A percentile compares a stretch with the other conserved stretches of the same genome.
These are phyloP conservation scores for Idaea dimidiata DNA, from an alignment of 2,888 invertebrate genomes.

Conservation along the genomic window DNA sequence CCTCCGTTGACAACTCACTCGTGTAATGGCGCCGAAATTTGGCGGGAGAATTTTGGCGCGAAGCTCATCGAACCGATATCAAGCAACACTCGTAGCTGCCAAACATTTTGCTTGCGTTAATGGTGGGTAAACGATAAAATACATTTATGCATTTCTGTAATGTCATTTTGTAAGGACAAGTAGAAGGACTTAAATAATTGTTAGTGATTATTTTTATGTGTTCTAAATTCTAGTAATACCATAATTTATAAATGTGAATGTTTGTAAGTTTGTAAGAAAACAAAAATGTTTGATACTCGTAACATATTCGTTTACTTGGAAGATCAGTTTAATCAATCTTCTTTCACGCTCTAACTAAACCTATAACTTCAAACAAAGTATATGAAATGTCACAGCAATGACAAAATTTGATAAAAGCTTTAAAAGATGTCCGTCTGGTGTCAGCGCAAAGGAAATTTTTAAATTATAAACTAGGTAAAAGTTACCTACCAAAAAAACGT, in stretches of 20 bases:
- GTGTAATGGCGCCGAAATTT: slow-evolving; percentile 73
- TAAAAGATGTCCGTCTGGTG: background rate
- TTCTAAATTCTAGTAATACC: no score
- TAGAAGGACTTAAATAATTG: slow-evolving; percentile 14
- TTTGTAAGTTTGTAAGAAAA: no score
- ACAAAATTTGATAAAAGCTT: no score
- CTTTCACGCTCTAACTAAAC: no score
- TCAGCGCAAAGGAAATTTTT: slow-evolving; percentile 7
- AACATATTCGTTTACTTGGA: no score
- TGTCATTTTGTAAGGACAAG: slow-evolving; percentile 39
- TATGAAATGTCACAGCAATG: slow-evolving; percentile 7
- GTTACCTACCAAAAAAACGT: slow-evolving; percentile 24
- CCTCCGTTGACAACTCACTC: slow-evolving; percentile 71
- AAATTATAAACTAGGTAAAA: background rate
- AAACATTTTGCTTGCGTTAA: slow-evolving; percentile 62
- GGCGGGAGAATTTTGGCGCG: slow-evolving; percentile 52
- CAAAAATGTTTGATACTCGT: no score
- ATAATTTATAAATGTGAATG: no score
- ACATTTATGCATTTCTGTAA: slow-evolving; percentile 57
- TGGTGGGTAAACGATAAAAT: slow-evolving; percentile 70
- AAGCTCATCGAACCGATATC: slow-evolving; percentile 10
- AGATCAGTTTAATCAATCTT: background rate
- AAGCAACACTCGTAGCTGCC: slow-evolving; percentile 38
- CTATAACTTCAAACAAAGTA: no score
- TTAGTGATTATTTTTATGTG: background rate